These are phyloP conservation scores for Tromatobia lineatoria DNA, from an alignment of 2,888 invertebrate species.

Conservation along the genomic window DNA sequence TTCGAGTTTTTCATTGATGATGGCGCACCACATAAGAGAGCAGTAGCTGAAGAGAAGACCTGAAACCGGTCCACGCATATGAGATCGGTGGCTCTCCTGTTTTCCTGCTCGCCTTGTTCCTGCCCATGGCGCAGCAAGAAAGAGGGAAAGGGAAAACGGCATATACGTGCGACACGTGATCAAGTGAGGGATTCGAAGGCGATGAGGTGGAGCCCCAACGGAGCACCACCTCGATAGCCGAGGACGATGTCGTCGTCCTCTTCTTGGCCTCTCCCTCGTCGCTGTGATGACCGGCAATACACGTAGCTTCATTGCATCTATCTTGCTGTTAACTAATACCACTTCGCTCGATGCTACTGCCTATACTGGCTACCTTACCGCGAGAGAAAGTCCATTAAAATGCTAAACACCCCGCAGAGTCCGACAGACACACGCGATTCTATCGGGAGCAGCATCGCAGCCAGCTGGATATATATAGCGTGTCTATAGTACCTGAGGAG, in stretches of 20 bases:
- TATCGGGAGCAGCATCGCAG: slow-evolving; percentile 53
- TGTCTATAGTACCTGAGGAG: slow-evolving; percentile 30
- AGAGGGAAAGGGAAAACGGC: slow-evolving; percentile 4
- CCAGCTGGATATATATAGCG: slow-evolving; percentile 38
- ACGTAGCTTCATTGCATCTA: slow-evolving; percentile 3
- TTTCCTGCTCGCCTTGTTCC: slow-evolving; percentile 30
- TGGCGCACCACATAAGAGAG: slow-evolving; percentile 66
- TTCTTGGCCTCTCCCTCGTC: neutral
- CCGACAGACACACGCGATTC: slow-evolving; percentile 75
- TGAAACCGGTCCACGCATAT: slow-evolving; percentile 58
- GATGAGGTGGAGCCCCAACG: slow-evolving; percentile 32
- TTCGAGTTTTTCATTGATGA: slow-evolving; percentile 83
- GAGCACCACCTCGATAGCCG: slow-evolving; percentile 21
- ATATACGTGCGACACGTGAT: neutral
- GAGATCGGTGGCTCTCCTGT: slow-evolving; percentile 20
- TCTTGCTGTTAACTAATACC: neutral
- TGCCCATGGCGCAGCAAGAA: neutral
- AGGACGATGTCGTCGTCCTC: slow-evolving; percentile 29
- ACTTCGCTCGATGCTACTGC: slow-evolving; percentile 1
- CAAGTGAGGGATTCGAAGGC: slow-evolving; percentile 17
- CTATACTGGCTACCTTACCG: slow-evolving; percentile 50
- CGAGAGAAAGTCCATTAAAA: slow-evolving; percentile 78
- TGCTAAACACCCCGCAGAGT: slow-evolving; percentile 77
- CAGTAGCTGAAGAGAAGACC: slow-evolving; percentile 23
- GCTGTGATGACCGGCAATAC: neutral